phyloP scores from a whole-genome alignment of 2,888 invertebrate species.

The Galerucella pusilla region DNA sequence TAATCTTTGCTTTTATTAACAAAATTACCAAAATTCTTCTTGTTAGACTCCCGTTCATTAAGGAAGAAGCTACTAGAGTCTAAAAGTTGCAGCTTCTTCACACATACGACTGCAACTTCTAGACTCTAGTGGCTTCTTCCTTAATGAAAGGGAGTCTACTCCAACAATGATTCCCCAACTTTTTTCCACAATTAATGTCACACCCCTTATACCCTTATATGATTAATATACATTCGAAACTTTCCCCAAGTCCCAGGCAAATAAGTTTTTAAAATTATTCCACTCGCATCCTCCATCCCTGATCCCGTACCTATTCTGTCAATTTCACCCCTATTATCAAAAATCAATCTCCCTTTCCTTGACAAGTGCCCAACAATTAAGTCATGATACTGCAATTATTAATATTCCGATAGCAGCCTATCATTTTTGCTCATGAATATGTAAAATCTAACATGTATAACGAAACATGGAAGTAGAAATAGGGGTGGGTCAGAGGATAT shows the following conservation, averaged over 20 bases:
- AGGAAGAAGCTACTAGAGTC: too few relatives aligned
- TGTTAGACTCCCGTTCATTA: too few relatives aligned
- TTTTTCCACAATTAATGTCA: not conserved
- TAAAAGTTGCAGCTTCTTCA: too few relatives aligned
- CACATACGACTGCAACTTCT: too few relatives aligned
- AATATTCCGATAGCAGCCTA: constrained; percentile 22
- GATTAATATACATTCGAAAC: constrained; percentile 6
- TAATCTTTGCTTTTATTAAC: too few relatives aligned
- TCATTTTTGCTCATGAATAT: constrained; percentile 21
- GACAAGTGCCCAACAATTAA: constrained; percentile 22
- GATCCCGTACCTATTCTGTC: constrained; percentile 3
- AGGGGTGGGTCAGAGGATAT: not conserved
- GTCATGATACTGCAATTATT: constrained; percentile 25
- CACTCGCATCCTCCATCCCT: constrained; percentile 8
- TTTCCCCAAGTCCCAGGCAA: constrained; percentile 1
- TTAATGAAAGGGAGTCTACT: not conserved
- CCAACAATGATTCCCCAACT: not conserved
- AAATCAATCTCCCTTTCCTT: constrained; percentile 5
- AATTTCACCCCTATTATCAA: constrained; percentile 8
- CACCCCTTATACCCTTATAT: not conserved
- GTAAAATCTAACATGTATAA: constrained; percentile 5
- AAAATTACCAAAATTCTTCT: too few relatives aligned
- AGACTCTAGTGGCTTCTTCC: too few relatives aligned
- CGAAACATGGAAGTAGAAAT: not conserved
- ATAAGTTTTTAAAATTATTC: constrained; percentile 20